Evolutionary conservation across 2,888 invertebrate genomes (phyloP).

Genomic region (Caenorhabditis sp.): DNA sequence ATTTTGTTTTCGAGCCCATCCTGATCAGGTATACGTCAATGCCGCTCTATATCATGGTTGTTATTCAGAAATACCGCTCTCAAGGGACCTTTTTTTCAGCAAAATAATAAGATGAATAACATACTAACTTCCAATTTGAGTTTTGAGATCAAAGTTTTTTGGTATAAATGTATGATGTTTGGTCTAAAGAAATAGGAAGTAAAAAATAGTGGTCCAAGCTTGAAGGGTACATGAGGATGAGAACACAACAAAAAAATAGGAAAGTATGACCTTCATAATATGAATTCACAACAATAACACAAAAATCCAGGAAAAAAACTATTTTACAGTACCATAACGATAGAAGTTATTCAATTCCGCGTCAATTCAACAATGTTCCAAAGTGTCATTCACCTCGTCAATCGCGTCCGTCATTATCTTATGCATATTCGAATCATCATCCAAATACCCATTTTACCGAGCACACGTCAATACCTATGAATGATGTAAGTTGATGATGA

Average conservation of each 20-base stretch:
- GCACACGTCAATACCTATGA: constrained; percentile 39
- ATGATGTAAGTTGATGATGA: constrained; percentile 29
- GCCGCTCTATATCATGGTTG: too few relatives aligned
- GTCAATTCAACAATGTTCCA: constrained; percentile 31
- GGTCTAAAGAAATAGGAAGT: too few relatives aligned
- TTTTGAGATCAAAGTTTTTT: too few relatives aligned
- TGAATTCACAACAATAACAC: neutral
- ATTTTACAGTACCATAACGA: constrained; percentile 33
- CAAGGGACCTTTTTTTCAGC: too few relatives aligned
- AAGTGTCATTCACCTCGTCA: constrained; percentile 32
- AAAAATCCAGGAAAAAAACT: neutral
- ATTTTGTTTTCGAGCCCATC: too few relatives aligned
- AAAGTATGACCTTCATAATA: neutral
- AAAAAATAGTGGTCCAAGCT: too few relatives aligned
- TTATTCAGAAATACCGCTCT: too few relatives aligned
- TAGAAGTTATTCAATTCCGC: constrained; percentile 27
- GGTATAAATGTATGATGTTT: too few relatives aligned
- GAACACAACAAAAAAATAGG: neutral
- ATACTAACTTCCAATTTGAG: too few relatives aligned
- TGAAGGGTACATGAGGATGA: too few relatives aligned
- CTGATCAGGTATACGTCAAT: too few relatives aligned
- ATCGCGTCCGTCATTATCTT: constrained; percentile 34
- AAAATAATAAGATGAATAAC: too few relatives aligned
- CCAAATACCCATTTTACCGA: constrained; percentile 39
- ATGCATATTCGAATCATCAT: constrained; percentile 38